Percentiles rank a stretch among this genome's conserved stretches.
phyloP scores from a whole-genome alignment of 2,113 vertebrate genomes.

The Oriolus oriolus region DNA sequence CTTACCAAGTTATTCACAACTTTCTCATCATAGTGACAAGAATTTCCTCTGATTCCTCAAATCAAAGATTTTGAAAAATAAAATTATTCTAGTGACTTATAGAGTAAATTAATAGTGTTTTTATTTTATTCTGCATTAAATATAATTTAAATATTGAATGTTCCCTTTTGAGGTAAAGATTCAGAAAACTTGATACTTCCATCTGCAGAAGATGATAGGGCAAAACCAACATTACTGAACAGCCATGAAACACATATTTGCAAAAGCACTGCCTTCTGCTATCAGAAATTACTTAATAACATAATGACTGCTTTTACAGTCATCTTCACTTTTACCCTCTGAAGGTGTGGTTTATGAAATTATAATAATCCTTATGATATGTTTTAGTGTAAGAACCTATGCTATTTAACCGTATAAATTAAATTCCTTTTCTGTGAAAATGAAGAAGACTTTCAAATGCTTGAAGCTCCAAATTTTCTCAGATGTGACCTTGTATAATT shows the following conservation, averaged over 20 bases:
- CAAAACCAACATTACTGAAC: not conserved
- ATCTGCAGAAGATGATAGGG: not conserved
- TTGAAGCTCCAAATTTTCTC: not conserved
- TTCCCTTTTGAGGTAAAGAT: not conserved
- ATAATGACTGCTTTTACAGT: not conserved
- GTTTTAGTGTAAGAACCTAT: not conserved
- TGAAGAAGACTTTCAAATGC: not conserved
- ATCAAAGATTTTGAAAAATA: not conserved
- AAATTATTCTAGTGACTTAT: not conserved
- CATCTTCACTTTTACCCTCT: not conserved
- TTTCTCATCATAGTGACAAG: not conserved
- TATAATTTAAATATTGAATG: not conserved
- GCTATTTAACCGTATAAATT: not conserved
- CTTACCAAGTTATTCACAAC: not conserved
- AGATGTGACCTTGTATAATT: not conserved
- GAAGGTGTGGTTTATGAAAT: not conserved
- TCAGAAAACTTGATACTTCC: not conserved
- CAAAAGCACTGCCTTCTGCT: not conserved
- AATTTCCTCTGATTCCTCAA: not conserved
- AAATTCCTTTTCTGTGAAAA: not conserved
- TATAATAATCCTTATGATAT: not conserved
- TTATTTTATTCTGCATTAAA: not conserved
- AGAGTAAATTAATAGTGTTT: not conserved
- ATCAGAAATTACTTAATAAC: not conserved
- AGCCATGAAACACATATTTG: not conserved